Conservation (phyloP, 2,888 invertebrate genomes). For the Theretra japonica region DNA sequence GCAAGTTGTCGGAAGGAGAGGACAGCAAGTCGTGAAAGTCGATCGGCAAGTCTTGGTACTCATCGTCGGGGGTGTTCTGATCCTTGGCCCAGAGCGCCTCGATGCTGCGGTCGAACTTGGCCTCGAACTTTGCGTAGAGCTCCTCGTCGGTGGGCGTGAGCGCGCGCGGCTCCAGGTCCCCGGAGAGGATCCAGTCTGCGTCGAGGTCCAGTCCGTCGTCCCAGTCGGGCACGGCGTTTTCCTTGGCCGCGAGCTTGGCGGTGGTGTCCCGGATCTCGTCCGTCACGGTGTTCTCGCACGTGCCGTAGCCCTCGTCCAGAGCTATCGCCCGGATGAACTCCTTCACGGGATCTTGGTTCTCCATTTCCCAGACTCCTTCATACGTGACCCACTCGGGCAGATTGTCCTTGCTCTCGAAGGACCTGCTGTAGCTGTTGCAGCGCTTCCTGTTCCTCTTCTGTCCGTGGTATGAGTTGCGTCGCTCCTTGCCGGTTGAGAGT, state of each 20-base stretch:
- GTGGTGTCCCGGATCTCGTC: constrained; percentile 67
- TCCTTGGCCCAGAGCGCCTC: constrained; percentile 87
- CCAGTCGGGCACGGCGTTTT: constrained; percentile 70
- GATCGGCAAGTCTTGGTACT: constrained; percentile 86
- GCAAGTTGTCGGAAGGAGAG: constrained; percentile 82
- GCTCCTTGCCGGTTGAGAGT: constrained; percentile 69
- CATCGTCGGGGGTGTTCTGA: constrained; percentile 80
- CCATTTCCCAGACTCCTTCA: constrained; percentile 82
- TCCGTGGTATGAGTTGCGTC: constrained; percentile 75
- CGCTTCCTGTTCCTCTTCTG: constrained; percentile 72
- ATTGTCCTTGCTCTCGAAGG: constrained; percentile 75
- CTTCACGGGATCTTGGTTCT: constrained; percentile 77
- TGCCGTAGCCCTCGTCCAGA: constrained; percentile 81
- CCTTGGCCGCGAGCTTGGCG: constrained; percentile 57
- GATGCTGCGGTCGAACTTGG: constrained; percentile 88
- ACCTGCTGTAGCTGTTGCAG: constrained; percentile 73
- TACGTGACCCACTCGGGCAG: constrained; percentile 84
- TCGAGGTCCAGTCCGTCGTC: constrained; percentile 67
- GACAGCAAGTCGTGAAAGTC: constrained; percentile 85
- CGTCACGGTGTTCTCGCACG: constrained; percentile 78
- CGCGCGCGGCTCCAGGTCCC: constrained; percentile 61
- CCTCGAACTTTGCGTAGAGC: constrained; percentile 85
- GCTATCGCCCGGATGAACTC: constrained; percentile 80
- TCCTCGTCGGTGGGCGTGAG: constrained; percentile 77
- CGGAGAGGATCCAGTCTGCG: constrained; percentile 67